Evolutionary conservation across 2,888 invertebrate species (phyloP), one percentile per base, ranked within the genome.

Genomic region (Meandrusa payeni): DNA sequence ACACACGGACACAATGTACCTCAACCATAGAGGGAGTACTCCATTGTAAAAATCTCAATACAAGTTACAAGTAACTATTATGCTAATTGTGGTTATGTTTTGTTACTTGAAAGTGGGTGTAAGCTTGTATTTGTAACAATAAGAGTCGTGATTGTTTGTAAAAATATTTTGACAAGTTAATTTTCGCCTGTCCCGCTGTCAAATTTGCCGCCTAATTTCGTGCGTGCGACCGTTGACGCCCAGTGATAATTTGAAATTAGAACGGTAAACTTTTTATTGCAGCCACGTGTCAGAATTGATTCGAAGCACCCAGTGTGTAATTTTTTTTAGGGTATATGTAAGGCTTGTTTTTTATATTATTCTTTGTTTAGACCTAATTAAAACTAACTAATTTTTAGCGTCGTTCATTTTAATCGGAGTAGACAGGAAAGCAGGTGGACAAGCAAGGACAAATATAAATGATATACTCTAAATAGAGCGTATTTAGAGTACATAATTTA

Each of bases 51-150:
- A 46, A 43, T 51, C 39, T 54, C 55, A 59, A 60, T 52, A 46
- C 41, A 56, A 52, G 49, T 57, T 57, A 57, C 59, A 77, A 76
- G 64, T 71, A 75, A 67, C 75, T 66, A 76, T 82, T 86, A 86
- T 78, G 86, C 86, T 86, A 87, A 87, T 87, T 87, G 87, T 86
- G 87, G 87, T 87, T 86, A 79, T 77, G 76, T 80, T 83, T 86
- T 82, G 82, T 85, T 80, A 61, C 54, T 52, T 50, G 49, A 55
- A 73, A 66, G 59, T 74, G 69, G 80, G 83, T 62, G 78, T 45
- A 44, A 47, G 55, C 55, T 54, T 53, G 51, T 47, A n/a, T 50
- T 54, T 63, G 55, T 69, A 69, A 23, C 32, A 69, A 50, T 52
- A 63, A 63, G 62, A 64, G 57, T 64, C 65, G 69, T 65, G 71